These are phyloP conservation scores for Microdon myrmicae DNA, from an alignment of 2,888 invertebrate genomes.

Conservation along the genomic window DNA sequence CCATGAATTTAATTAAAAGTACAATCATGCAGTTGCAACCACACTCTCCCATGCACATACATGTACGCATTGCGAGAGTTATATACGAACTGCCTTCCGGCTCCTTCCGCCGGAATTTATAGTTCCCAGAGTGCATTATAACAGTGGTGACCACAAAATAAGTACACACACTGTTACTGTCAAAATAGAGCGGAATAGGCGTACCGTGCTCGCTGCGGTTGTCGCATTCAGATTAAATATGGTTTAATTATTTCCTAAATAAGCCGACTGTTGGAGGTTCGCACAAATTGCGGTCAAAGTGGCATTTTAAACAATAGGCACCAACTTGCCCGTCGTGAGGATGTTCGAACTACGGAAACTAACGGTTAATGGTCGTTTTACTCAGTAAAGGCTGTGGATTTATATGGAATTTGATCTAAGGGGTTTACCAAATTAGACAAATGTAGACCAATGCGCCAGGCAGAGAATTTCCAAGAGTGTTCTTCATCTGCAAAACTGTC, in stretches of 20 bases:
- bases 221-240: slow-evolving; percentile 49
- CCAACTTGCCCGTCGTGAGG: too few relatives aligned
- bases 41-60: slow-evolving; percentile 34
- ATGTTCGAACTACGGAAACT: too few relatives aligned
- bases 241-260: slow-evolving; percentile 52
- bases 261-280: slow-evolving; percentile 39
- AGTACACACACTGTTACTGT: slow-evolving; percentile 51
- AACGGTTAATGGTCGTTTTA: too few relatives aligned
- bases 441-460: too few relatives aligned
- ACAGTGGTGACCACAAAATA: slow-evolving; percentile 46
- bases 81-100: too few relatives aligned
- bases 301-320: slow-evolving; percentile 17
- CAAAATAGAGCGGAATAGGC: slow-evolving; percentile 45
- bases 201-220: slow-evolving; percentile 32
- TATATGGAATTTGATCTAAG: too few relatives aligned
- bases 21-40: slow-evolving; percentile 46
- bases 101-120: slow-evolving; percentile 38
- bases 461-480: too few relatives aligned
- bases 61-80: too few relatives aligned
- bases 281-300: slow-evolving; percentile 43
- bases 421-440: too few relatives aligned
- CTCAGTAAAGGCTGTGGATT: too few relatives aligned
- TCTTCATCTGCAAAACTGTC: too few relatives aligned
- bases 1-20: slow-evolving; percentile 52
- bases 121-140: slow-evolving; percentile 48